Percentiles rank a stretch among this genome's conserved stretches.
Conservation (phyloP, 1,140 invertebrate genomes). For the Apis dorsata region DNA sequence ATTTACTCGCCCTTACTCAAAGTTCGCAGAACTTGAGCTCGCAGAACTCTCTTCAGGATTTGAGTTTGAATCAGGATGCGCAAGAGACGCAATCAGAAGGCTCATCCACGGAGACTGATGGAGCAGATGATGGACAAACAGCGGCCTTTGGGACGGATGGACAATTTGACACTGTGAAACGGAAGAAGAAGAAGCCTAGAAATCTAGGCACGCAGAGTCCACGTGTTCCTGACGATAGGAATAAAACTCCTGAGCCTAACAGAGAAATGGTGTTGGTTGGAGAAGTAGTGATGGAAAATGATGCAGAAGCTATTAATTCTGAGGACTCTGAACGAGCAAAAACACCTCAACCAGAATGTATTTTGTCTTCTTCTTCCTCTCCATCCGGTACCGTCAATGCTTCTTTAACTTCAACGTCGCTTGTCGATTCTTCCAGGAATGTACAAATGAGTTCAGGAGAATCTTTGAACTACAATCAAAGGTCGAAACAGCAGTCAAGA, state of each 20-base stretch:
- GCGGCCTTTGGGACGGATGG: slow-evolving; percentile 83
- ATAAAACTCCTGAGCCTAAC: slow-evolving; percentile 80
- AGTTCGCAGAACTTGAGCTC: slow-evolving; percentile 77
- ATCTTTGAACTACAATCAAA: slow-evolving; percentile 47
- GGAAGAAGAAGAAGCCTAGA: slow-evolving; percentile 86
- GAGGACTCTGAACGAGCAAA: slow-evolving; percentile 81
- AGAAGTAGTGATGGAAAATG: slow-evolving; percentile 69
- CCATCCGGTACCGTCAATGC: slow-evolving; percentile 35
- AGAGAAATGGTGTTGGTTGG: slow-evolving; percentile 71
- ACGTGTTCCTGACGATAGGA: slow-evolving; percentile 75
- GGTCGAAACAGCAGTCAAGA: slow-evolving; percentile 88
- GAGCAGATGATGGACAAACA: slow-evolving; percentile 83
- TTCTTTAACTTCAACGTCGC: slow-evolving; percentile 9
- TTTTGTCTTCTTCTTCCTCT: slow-evolving; percentile 56
- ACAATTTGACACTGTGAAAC: slow-evolving; percentile 90
- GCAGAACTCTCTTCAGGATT: slow-evolving; percentile 79
- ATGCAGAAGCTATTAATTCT: slow-evolving; percentile 68
- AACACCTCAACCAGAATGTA: slow-evolving; percentile 83
- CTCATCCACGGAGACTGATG: slow-evolving; percentile 88
- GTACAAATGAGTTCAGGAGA: slow-evolving; percentile 33
- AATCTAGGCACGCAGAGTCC: slow-evolving; percentile 77
- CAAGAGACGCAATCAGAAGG: slow-evolving; percentile 83
- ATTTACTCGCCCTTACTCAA: slow-evolving; percentile 83
- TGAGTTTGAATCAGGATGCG: slow-evolving; percentile 70
- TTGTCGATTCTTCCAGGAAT: slow-evolving; percentile 33